These are phyloP conservation scores for Zapus hudsonius DNA, from an alignment of 2,113 vertebrate species.

Conservation along the genomic window DNA sequence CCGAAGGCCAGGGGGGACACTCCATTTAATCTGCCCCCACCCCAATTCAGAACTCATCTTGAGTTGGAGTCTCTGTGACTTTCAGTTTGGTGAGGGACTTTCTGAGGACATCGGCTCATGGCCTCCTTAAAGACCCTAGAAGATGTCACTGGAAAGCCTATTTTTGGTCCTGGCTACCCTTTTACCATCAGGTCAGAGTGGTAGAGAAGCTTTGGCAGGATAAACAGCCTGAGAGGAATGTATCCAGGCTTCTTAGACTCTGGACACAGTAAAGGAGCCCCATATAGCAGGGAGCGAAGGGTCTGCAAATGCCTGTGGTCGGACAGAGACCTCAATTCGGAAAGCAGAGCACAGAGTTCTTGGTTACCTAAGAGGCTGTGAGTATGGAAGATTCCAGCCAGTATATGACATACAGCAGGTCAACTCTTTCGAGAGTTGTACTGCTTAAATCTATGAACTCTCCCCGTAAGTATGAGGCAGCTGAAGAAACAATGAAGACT, in stretches of 20 bases:
- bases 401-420: neutral
- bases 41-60: neutral
- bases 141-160: neutral
- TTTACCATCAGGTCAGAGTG: neutral
- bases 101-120: neutral
- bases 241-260: neutral
- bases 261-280: neutral
- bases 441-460: neutral
- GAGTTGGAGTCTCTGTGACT: neutral
- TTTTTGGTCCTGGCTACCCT: neutral
- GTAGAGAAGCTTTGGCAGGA: neutral
- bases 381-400: neutral
- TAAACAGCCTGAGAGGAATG: neutral
- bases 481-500: neutral
- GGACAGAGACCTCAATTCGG: neutral
- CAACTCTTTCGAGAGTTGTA: neutral
- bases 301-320: neutral
- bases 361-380: neutral
- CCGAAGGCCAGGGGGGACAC: neutral
- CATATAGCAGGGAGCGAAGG: neutral
- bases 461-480: neutral
- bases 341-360: neutral
- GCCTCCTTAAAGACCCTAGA: neutral
- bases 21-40: fast-evolving
- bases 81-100: neutral